Percentiles rank a stretch among this genome's conserved stretches.
Conservation (phyloP, 2,888 invertebrate species). For the Psylliodes chrysocephalus region DNA sequence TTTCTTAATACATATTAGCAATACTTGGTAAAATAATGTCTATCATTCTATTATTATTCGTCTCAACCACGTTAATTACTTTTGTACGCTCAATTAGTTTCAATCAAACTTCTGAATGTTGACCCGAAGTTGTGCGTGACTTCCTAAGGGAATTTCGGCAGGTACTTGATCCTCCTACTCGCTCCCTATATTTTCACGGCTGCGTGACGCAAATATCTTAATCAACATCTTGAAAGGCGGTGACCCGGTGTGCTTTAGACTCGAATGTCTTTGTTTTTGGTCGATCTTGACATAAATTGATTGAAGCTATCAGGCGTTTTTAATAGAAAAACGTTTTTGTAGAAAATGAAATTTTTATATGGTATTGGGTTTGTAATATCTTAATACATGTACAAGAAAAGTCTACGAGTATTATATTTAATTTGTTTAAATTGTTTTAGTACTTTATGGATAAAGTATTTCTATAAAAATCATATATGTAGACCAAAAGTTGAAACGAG, state of each 20-base stretch:
- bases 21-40: too few species aligned
- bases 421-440: too few species aligned
- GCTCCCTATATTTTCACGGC: conserved; percentile 2
- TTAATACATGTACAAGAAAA: too few species aligned
- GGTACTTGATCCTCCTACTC: conserved; percentile 29
- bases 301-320: background rate
- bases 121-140: conserved; percentile 44
- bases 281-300: background rate
- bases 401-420: too few species aligned
- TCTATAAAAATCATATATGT: too few species aligned
- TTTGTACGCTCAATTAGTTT: conserved; percentile 49
- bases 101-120: conserved; percentile 51
- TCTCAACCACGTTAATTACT: conserved; percentile 35
- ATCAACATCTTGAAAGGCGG: conserved; percentile 36
- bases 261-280: background rate
- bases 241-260: background rate
- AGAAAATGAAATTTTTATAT: too few species aligned
- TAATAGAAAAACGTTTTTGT: background rate
- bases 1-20: too few species aligned
- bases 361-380: too few species aligned
- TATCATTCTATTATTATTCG: background rate
- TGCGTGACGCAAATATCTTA: conserved; percentile 43
- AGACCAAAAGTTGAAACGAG: too few species aligned
- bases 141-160: conserved; percentile 35
- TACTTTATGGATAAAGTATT: too few species aligned